Evolutionary conservation across 1,140 invertebrate genomes (phyloP), one percentile per base, ranked within the genome.

Genomic region (Listronotus oregonensis): DNA sequence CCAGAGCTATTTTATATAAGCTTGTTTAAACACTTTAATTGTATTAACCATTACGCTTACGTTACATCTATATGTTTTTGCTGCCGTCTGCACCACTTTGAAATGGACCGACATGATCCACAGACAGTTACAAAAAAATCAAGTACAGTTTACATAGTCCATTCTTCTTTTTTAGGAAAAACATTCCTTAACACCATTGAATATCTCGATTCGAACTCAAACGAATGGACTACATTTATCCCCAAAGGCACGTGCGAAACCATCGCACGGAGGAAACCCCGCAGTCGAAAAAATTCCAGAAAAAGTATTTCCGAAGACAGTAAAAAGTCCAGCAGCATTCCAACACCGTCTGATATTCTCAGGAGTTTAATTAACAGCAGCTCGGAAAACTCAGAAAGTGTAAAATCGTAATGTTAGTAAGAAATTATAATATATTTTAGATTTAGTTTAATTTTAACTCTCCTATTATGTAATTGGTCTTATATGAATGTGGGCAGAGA

Each of bases 151-250:
- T 27, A 27, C 21, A 27, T 5, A 27, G 21, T 1, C 5, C 5
- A 27, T 27, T 27, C 21, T 27, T 27, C 21, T 27, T 27, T n/a
- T 55, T 39, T 71, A 85, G 84, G 85, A 27, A 91, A 90, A 81
- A 84, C 83, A 61, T 94, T 94, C 80, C 80, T 94, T 18, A 90
- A 90, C 72, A 91, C 88, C n/a, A 87, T 93, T 51, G 92, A 94
- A 81, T 92, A 87, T 71, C 78, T 93, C 56, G 89, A 90, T 71
- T 79, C 81, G 39, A 83, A 85, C 37, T 86, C 85, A 50, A 86
- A 88, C 70, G 88, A 90, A 73, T 92, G 89, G 89, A 91, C 88
- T 12, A 85, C 84, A 17, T 89, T 90, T 70, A 79, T 79, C 18
- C 78, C 77, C 14, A 78, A 78, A 71, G 69, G 67, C 37, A 67